phyloP scores from a whole-genome alignment of 2,797 vertebrate species.

The Mus spretus region DNA sequence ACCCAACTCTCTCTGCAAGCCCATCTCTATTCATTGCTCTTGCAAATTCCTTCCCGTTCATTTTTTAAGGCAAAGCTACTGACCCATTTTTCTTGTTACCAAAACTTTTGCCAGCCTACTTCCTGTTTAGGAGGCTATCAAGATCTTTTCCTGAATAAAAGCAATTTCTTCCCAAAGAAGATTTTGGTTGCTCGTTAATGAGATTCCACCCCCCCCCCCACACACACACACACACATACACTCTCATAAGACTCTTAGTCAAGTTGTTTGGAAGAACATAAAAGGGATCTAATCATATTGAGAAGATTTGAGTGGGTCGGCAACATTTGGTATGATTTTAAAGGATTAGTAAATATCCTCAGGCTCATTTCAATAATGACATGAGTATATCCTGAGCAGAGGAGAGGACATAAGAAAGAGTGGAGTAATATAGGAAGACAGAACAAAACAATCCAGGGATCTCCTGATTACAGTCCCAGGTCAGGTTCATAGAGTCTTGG shows the following conservation, averaged over 20 bases:
- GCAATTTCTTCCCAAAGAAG: conserved; percentile 29
- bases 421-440: background rate
- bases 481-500: background rate
- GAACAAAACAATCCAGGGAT: background rate
- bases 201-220: background rate
- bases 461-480: background rate
- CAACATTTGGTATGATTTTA: background rate
- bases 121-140: background rate
- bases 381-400: background rate
- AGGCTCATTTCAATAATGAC: background rate
- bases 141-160: conserved; percentile 24
- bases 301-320: background rate
- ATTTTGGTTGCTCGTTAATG: background rate
- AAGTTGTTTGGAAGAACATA: conserved; percentile 12
- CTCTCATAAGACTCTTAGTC: background rate
- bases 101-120: background rate
- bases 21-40: background rate
- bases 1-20: no score
- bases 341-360: background rate
- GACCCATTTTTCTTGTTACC: background rate
- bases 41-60: background rate
- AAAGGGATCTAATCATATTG: background rate
- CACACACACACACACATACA: no score
- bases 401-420: background rate
- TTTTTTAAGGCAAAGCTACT: background rate